Conservation (phyloP, 2,797 vertebrate genomes). For the Phrynocephalus guinanensis region DNA sequence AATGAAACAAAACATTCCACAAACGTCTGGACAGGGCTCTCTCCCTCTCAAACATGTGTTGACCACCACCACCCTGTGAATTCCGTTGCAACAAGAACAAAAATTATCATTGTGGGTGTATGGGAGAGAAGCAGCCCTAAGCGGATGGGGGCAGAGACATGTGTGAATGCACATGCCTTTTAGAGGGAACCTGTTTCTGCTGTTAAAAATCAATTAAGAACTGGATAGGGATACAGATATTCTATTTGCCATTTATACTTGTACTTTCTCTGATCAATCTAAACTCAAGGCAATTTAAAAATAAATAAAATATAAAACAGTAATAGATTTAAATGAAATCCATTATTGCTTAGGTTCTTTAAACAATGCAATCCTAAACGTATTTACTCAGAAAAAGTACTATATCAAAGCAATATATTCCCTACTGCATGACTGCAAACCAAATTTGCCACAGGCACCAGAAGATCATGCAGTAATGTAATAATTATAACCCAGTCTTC, state of each 20-base stretch:
- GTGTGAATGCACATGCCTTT: too few species aligned
- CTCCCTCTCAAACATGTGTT: too few species aligned
- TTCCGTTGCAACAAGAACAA: too few species aligned
- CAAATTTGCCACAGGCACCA: not conserved
- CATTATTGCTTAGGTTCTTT: not conserved
- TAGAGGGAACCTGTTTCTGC: too few species aligned
- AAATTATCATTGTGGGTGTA: too few species aligned
- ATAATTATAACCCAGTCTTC: conserved; percentile 20
- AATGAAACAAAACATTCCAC: too few species aligned
- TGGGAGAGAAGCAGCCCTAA: too few species aligned
- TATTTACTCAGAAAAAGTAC: conserved; percentile 14
- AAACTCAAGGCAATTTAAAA: not conserved
- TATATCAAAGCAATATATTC: not conserved
- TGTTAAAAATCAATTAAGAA: too few species aligned
- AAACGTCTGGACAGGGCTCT: too few species aligned
- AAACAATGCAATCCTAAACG: not conserved
- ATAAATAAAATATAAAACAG: not conserved
- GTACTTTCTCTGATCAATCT: not conserved
- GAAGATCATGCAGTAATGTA: conserved; percentile 6
- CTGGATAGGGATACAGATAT: too few species aligned
- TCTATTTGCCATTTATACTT: not conserved
- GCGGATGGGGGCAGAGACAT: too few species aligned
- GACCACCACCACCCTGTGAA: too few species aligned
- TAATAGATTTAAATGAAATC: conserved; percentile 21
- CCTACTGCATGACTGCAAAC: not conserved